Base-by-base conservation (phyloP, 92 coral and sea anemone genomes). In the Desmophyllum pertusum region DNA sequence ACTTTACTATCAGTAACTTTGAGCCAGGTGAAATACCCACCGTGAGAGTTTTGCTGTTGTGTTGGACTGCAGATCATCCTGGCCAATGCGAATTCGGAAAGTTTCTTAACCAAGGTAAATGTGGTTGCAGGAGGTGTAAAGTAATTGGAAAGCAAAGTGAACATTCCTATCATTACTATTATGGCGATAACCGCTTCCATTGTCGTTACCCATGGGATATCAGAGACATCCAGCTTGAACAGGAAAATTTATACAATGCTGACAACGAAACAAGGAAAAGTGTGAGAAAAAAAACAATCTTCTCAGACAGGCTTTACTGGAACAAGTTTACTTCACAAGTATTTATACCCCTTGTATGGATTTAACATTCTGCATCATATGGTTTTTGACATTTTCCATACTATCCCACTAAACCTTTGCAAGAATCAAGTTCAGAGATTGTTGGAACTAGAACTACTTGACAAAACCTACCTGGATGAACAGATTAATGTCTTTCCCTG, bases 11-110 rank as follows among this genome's bases (percentile, higher is more conserved):
- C 23, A 67, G 40, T 19, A 21, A 59, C 82, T 89, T 43, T 39
- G 78, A 86, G 63, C 51, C 73, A 29, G 65, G 68, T 10, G 81
- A 78, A 85, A 53, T 46, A 19, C 84, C 83, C 70, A 86, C 80
- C 46, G 83, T 86, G 40, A 33, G 90, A 74, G 73, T 88, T 33
- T 67, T 88, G 29, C 27, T 86, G 67, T 48, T 85, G 69, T 91
- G 95, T 57, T 91, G 88, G 87, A 76, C 95, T 45, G 92, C 81
- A 30, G 95, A 91, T 74, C 90, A 91, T 78, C 95, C 95, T 50
- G 92, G 92, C 5, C 90, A 81, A 67, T 91, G 92, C 82, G 92
- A 88, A 57, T 74, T 77, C 21, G 61, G 61, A 53, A 53, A 53
- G 89, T 65, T 65, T 9, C 71, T 65, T 65, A 65, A 53, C 29